Evolutionary conservation across 2,888 invertebrate genomes (phyloP), one percentile per base, ranked within the genome.

Genomic region (Lochmaea capreae): DNA sequence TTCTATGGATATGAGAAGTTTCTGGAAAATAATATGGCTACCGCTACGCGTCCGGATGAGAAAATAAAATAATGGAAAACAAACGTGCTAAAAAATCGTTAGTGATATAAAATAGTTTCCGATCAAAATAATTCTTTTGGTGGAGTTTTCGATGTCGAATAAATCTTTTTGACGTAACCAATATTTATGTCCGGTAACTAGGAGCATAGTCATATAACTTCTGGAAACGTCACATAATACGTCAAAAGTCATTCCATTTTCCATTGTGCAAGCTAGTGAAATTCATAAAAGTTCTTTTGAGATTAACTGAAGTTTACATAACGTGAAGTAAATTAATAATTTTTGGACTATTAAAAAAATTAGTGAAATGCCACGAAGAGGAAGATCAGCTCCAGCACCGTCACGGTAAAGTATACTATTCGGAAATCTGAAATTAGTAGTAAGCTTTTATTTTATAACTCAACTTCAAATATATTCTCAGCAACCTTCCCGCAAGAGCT

Each of bases 331-430:
- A 43, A 43, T 39, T 43, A 5, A 62, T 14, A 42, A 12, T 11
- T 1, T 26, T 42, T 42, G 1, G 16, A 71, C 1, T 11, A 62
- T 33, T 16, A 61, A 39, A 46, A 46, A 46, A 46, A 42, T 39
- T 16, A 71, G n/a, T 8, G 90, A 88, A 83, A 94, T 94, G 93
- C 92, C 93, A 86, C 90, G 94, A 87, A 91, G 94, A 86, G 93
- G 93, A 90, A 89, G 93, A 86, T 91, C 93, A 79, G 91, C 92
- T 73, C 91, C 91, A 85, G 92, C 93, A 39, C 78, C 80, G 11
- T 79, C 81, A 39, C 84, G 83, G 83, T 83, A 82, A 46, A 76
- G 26, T 43, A 63, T 59, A 33, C 4, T 26, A 5, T 71, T 33
- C 22, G 70, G 3, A 12, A 46, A 59, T 59, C 9, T 54, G 18